These are phyloP conservation scores for Phaethon lepturus DNA, from an alignment of 2,113 vertebrate species.

Conservation along the genomic window DNA sequence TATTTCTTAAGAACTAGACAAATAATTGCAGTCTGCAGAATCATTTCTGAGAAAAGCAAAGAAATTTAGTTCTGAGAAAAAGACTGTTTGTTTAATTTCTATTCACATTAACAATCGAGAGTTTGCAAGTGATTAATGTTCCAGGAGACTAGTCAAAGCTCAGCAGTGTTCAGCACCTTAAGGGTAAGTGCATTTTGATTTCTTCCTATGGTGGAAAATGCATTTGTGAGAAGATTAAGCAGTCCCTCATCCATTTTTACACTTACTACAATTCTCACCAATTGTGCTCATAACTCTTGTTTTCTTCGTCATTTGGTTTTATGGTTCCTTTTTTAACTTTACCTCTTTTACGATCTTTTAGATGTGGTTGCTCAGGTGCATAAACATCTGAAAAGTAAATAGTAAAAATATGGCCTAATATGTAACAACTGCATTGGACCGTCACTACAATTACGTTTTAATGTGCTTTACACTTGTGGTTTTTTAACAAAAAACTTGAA, in stretches of 20 bases:
- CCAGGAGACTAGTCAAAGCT: conserved; percentile 31
- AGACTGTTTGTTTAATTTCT: conserved; percentile 23
- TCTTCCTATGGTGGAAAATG: conserved; percentile 30
- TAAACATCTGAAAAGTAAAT: conserved; percentile 31
- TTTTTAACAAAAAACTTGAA: conserved; percentile 64
- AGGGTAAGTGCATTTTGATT: conserved; percentile 31
- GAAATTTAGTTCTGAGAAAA: not conserved
- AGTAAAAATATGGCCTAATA: not conserved
- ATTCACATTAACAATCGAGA: not conserved
- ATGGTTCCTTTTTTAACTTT: not conserved
- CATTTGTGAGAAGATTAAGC: not conserved
- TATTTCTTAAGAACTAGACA: not conserved
- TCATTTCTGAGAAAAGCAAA: conserved; percentile 19
- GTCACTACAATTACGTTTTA: not conserved
- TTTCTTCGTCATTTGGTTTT: conserved; percentile 1
- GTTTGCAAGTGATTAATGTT: conserved; percentile 3
- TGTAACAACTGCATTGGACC: conserved; percentile 5
- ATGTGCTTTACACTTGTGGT: conserved; percentile 23
- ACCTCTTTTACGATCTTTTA: not conserved
- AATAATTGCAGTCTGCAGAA: not conserved
- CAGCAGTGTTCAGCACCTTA: not conserved
- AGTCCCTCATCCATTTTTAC: not conserved
- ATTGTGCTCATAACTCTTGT: not conserved
- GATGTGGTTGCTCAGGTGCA: not conserved
- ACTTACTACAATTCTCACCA: not conserved